phyloP scores from a whole-genome alignment of 2,888 invertebrate genomes.

The Corythucha ciliata region DNA sequence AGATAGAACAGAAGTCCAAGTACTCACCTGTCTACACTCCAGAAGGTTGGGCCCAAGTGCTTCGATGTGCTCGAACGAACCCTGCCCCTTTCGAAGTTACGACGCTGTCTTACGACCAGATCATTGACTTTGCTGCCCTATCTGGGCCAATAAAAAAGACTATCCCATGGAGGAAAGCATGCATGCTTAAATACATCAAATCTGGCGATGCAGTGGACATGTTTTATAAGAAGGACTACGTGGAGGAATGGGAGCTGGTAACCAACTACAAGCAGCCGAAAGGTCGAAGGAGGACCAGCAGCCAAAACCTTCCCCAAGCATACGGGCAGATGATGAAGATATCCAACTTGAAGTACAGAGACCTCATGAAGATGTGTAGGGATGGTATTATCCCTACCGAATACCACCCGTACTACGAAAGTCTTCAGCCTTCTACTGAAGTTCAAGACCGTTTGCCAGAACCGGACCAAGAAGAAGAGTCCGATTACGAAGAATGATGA shows the following conservation, averaged over 20 bases:
- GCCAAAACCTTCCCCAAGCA: constrained; percentile 8
- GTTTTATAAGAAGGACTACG: constrained; percentile 3
- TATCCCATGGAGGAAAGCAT: constrained; percentile 8
- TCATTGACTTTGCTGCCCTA: constrained; percentile 6
- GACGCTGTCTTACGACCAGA: constrained; percentile 1
- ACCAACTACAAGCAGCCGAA: constrained; percentile 12
- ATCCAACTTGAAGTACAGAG: constrained; percentile 4
- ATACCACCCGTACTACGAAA: constrained; percentile 10
- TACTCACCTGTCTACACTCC: constrained; percentile 10
- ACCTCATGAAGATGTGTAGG: constrained; percentile 12
- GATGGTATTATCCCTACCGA: constrained; percentile 8
- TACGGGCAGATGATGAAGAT: constrained; percentile 9
- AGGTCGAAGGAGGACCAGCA: constrained; percentile 5
- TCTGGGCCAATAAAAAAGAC: constrained; percentile 1
- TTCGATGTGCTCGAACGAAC: constrained; percentile 2
- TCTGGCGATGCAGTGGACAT: constrained; percentile 3
- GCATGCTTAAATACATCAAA: not conserved
- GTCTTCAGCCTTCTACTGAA: not conserved
- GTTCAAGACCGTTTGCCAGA: constrained; percentile 4
- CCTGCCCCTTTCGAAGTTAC: constrained; percentile 6
- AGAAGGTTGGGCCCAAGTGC: constrained; percentile 10
- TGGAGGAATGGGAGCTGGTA: constrained; percentile 1
- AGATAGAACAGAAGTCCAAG: constrained; percentile 9
- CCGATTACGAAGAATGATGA: constrained; percentile 12
- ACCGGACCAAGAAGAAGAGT: constrained; percentile 11